Base-by-base conservation (phyloP, 2,797 vertebrate genomes). In the Pseudotriccus pelzelni region DNA sequence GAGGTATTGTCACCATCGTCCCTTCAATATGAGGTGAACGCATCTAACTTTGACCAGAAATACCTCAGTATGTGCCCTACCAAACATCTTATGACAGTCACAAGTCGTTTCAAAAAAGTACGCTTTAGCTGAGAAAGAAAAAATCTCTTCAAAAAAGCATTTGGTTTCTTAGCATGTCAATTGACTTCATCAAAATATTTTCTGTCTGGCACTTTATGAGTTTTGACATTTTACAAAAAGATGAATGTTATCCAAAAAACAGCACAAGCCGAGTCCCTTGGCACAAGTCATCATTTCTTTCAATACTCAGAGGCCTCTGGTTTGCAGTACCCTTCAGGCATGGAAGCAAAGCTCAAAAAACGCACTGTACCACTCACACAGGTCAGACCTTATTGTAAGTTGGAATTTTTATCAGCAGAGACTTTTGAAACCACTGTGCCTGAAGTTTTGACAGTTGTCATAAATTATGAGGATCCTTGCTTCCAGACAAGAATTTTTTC, bases 381-480 rank as follows among this genome's bases (percentile, higher is more conserved):
- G 87, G 89, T 93, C 89, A 96, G 67, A 70, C 69, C 55, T 95
- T 55, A 64, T 56, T 49, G 39, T 32, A 77, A 81, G 64, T 20
- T 24, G 28, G 50, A 92, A 36, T 46, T 93, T 97, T 93, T 91
- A 91, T 84, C 89, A 79, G 30, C 22, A 88, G 87, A 94, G 56
- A 11, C 77, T 90, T 91, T 75, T 79, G 55, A 94, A 93, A 77
- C 30, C 34, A 50, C 70, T 62, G 46, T 46, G 58, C 68, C 89
- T 91, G 69, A 93, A 93, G 46, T 90, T 93, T 94, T 93, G 84
- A 77, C 80, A 75, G 90, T 70, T 93, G 70, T 87, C 86, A 87
- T 94, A 95, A 91, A 91, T 93, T 90, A 89, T 72, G 70, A 94
- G 83, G 49, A 83, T 82, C 59, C 49, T 64, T 87, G 27, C 85